Conservation (phyloP, 1,140 invertebrate genomes). For the Lethocerus indicus region DNA sequence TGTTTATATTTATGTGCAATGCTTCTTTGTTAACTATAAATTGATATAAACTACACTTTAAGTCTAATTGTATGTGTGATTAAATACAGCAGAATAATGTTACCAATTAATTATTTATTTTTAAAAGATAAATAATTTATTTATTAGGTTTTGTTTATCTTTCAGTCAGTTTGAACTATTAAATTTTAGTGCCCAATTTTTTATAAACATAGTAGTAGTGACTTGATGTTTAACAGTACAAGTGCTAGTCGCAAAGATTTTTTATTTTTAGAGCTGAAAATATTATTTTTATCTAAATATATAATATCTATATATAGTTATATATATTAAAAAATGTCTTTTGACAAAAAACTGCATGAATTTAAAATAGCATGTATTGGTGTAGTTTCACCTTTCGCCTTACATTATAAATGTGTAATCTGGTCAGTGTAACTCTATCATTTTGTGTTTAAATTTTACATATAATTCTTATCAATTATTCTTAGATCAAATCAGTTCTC, state of each 20-base stretch:
- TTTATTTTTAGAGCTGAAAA: slow-evolving; percentile 7
- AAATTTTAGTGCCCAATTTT: background rate
- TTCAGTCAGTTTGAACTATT: slow-evolving; percentile 5
- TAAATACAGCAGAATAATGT: slow-evolving; percentile 12
- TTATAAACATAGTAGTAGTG: slow-evolving; percentile 3
- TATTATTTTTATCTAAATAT: slow-evolving; percentile 9
- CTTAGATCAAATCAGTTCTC: no score
- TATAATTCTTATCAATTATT: no score
- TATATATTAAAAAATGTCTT: no score
- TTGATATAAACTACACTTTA: slow-evolving; percentile 11
- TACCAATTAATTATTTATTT: slow-evolving; percentile 15
- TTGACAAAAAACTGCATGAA: no score
- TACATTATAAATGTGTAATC: no score
- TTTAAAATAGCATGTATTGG: no score
- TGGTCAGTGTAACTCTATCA: no score
- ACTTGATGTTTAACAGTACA: slow-evolving; percentile 6
- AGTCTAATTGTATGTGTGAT: slow-evolving; percentile 14
- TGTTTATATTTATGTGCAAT: slow-evolving; percentile 16
- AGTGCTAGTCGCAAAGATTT: slow-evolving; percentile 4
- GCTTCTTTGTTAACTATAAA: slow-evolving; percentile 15
- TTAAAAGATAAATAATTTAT: slow-evolving; percentile 8
- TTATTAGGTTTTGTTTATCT: slow-evolving; percentile 9
- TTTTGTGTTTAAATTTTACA: no score
- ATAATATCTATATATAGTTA: background rate
- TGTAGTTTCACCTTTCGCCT: no score